Evolutionary conservation across 2,113 vertebrate genomes (phyloP).

Genomic region (Muscicapa adusta): DNA sequence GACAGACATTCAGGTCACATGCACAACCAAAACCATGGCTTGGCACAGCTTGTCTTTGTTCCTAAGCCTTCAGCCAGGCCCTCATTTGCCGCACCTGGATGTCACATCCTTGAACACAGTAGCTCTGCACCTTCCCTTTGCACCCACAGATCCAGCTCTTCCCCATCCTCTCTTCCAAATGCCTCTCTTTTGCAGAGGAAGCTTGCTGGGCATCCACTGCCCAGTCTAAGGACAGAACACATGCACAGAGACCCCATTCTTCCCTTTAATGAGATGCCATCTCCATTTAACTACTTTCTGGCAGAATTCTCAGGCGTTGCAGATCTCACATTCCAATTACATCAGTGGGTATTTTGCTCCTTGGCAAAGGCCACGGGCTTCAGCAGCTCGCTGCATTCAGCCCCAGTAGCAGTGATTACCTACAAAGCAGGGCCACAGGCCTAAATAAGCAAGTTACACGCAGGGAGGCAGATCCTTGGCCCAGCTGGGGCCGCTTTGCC

Average conservation of each 20-base stretch:
- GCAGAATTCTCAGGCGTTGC: constrained; percentile 51
- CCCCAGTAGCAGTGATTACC: constrained; percentile 41
- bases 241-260: constrained; percentile 48
- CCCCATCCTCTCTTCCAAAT: not conserved
- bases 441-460: constrained; percentile 52
- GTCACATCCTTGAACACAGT: not conserved
- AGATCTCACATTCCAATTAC: constrained; percentile 56
- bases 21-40: not conserved
- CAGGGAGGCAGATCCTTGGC: constrained; percentile 43
- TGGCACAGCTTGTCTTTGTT: not conserved
- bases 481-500: constrained; percentile 56
- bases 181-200: not conserved
- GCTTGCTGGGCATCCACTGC: not conserved
- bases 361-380: constrained; percentile 32
- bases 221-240: not conserved
- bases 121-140: not conserved
- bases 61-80: not conserved
- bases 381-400: constrained; percentile 39
- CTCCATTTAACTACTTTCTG: constrained; percentile 43
- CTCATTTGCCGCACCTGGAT: not conserved
- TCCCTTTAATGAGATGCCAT: constrained; percentile 57
- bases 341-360: constrained; percentile 38
- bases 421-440: constrained; percentile 32
- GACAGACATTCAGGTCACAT: not conserved
- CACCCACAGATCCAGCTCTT: not conserved